A percentile compares a stretch with the other conserved stretches of the same genome.
These are phyloP conservation scores for Spea multiplicata DNA, from an alignment of 2,113 vertebrate genomes.

Conservation along the genomic window DNA sequence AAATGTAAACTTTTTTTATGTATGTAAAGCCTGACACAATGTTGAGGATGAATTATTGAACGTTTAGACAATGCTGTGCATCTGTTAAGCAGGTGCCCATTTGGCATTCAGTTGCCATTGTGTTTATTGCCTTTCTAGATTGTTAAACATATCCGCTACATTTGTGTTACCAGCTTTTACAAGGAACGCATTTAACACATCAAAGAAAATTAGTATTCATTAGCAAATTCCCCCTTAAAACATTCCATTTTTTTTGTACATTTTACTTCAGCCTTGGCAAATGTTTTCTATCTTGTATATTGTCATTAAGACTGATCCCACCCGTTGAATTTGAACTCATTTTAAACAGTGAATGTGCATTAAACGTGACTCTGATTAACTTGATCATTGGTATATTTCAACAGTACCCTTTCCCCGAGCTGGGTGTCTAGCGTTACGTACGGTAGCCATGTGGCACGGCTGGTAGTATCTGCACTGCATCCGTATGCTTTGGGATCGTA, in stretches of 20 bases:
- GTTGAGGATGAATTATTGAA: no score
- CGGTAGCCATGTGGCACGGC: no score
- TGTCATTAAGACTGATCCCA: neutral
- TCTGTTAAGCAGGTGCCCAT: neutral
- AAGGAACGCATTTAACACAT: no score
- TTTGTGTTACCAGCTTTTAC: no score
- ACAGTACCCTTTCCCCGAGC: neutral
- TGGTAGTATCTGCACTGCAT: no score
- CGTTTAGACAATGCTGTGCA: no score
- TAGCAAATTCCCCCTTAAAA: neutral
- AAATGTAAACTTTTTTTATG: neutral
- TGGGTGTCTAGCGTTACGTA: no score
- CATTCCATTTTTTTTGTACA: conserved; percentile 3
- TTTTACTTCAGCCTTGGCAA: neutral
- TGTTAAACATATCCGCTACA: neutral
- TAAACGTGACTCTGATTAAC: neutral
- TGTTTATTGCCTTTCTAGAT: neutral
- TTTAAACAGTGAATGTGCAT: neutral
- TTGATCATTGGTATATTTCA: neutral
- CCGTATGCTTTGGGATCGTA: no score
- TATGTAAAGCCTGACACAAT: no score
- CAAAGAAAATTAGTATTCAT: no score
- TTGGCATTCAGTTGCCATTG: conserved; percentile 1
- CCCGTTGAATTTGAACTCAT: neutral
- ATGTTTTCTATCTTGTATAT: neutral